phyloP scores from a whole-genome alignment of 1,140 invertebrate genomes.

The Drosophila melanica region DNA sequence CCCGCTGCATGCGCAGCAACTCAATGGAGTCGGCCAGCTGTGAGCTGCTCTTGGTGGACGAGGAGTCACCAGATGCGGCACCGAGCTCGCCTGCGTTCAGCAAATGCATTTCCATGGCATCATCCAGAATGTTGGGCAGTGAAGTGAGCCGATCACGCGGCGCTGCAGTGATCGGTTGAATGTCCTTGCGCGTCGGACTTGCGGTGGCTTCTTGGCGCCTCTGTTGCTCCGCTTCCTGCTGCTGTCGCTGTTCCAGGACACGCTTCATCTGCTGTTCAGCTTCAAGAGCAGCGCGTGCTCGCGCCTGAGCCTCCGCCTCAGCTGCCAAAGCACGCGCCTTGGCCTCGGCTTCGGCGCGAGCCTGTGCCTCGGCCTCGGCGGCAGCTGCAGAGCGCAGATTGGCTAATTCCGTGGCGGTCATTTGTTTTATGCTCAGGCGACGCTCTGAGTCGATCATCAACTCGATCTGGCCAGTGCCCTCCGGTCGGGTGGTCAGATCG shows the following conservation, averaged over 20 bases:
- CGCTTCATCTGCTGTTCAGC: constrained; percentile 17
- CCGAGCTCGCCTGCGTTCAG: constrained; percentile 28
- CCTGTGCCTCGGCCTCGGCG: constrained; percentile 52
- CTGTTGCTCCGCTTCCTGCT: constrained; percentile 15
- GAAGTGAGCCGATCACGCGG: constrained; percentile 51
- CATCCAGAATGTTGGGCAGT: constrained; percentile 52
- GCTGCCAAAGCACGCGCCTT: constrained; percentile 51
- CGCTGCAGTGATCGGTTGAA: constrained; percentile 13
- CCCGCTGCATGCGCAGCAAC: constrained; percentile 65
- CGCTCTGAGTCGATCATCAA: constrained; percentile 66
- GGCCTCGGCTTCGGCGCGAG: constrained; percentile 42
- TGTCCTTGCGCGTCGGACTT: constrained; percentile 11
- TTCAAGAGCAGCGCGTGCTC: constrained; percentile 14
- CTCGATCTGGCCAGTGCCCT: constrained; percentile 48
- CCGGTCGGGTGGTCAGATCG: constrained; percentile 56
- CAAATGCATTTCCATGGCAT: constrained; percentile 56
- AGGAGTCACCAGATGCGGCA: constrained; percentile 42
- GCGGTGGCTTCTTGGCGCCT: background rate
- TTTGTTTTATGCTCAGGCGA: constrained; percentile 78
- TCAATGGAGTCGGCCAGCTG: constrained; percentile 71
- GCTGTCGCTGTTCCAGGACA: background rate
- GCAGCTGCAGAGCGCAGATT: constrained; percentile 66
- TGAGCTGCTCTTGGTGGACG: constrained; percentile 48
- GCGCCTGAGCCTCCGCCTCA: constrained; percentile 38
- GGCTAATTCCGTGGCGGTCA: constrained; percentile 76